These are phyloP conservation scores for Adineta ricciae DNA, from an alignment of 2,888 invertebrate genomes.

Conservation along the genomic window DNA sequence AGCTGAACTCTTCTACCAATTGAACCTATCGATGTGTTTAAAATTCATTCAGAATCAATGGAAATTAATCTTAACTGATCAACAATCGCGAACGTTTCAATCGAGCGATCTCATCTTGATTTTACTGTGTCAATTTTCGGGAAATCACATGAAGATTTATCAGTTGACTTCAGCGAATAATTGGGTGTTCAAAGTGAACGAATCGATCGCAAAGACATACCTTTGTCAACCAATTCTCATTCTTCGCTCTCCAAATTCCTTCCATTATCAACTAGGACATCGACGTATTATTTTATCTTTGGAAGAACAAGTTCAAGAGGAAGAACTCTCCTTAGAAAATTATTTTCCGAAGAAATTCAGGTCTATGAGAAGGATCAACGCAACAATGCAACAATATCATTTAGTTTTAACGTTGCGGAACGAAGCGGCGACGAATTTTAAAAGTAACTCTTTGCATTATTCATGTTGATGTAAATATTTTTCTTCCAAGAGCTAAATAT, in stretches of 20 bases:
- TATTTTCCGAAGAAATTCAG: background rate
- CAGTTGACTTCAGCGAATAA: background rate
- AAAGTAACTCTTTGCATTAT: background rate
- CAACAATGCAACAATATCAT: background rate
- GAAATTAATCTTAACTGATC: background rate
- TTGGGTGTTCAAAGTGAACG: background rate
- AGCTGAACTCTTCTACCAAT: background rate
- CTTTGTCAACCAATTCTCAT: constrained; percentile 1
- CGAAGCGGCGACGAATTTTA: background rate
- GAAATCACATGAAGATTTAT: background rate
- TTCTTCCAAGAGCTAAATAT: background rate
- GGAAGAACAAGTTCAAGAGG: background rate
- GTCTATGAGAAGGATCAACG: background rate
- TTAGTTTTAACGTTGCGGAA: background rate
- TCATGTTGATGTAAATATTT: no score
- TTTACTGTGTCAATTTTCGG: background rate
- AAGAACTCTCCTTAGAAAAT: background rate
- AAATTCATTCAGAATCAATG: background rate
- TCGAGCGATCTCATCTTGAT: background rate
- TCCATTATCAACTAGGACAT: background rate
- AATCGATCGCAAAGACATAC: background rate
- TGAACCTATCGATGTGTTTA: background rate
- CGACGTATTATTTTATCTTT: background rate
- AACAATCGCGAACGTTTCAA: constrained; percentile 10
- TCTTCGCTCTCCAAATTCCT: background rate